Percentiles rank a stretch among this genome's conserved stretches.
Conservation (phyloP, 2,888 invertebrate species). For the Cylloceria caligata region DNA sequence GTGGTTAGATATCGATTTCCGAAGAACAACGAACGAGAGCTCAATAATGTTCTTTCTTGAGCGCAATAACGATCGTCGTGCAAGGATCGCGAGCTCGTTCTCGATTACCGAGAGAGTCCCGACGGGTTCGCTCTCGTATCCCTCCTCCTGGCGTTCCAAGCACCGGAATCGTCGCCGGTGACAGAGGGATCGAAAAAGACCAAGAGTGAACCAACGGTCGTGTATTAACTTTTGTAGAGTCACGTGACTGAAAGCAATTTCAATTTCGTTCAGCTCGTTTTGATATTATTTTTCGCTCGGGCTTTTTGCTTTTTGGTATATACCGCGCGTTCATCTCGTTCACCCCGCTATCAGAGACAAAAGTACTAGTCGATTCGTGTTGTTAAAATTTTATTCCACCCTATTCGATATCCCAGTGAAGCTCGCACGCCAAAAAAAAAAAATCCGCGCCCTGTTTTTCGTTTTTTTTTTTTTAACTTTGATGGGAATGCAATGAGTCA, state of each 20-base stretch:
- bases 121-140: constrained; percentile 1
- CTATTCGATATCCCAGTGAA: constrained; percentile 16
- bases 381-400: constrained; percentile 63
- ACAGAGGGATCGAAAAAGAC: constrained; percentile 22
- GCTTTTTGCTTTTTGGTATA: constrained; percentile 15
- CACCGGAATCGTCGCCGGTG: constrained; percentile 19
- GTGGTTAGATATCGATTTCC: constrained; percentile 17
- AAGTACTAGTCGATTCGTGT: constrained; percentile 57
- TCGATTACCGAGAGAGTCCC: constrained; percentile 22
- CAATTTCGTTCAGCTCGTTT: constrained; percentile 46
- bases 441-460: neutral
- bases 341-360: constrained; percentile 41
- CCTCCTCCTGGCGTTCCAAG: constrained; percentile 14
- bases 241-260: constrained; percentile 62
- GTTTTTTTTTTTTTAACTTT: constrained; percentile 26
- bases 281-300: constrained; percentile 54
- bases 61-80: constrained; percentile 27
- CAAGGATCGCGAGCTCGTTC: constrained; percentile 10
- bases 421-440: constrained; percentile 10
- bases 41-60: constrained; percentile 12
- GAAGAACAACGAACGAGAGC: neutral
- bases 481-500: constrained; percentile 7
- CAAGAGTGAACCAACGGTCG: constrained; percentile 20
- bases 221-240: constrained; percentile 57
- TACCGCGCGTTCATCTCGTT: constrained; percentile 29